These are phyloP conservation scores for Icerya purchasi DNA, from an alignment of 2,888 invertebrate species.

Conservation along the genomic window DNA sequence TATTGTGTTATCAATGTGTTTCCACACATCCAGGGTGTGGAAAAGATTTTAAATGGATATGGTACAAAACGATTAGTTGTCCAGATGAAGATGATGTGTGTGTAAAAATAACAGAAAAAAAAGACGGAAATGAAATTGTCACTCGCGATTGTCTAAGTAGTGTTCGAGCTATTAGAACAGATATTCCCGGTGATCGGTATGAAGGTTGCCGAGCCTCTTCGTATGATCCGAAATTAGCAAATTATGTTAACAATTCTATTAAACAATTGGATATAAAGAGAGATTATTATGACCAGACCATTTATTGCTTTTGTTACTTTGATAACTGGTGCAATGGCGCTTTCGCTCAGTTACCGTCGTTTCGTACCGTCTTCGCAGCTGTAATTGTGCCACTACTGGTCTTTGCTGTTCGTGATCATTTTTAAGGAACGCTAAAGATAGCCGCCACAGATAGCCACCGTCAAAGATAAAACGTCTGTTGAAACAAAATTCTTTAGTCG, in stretches of 20 bases:
- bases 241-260: conserved; percentile 72
- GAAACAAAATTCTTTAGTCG: too few species aligned
- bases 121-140: conserved; percentile 57
- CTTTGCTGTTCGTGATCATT: too few species aligned
- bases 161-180: conserved; percentile 50
- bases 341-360: too few species aligned
- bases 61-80: conserved; percentile 57
- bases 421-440: too few species aligned
- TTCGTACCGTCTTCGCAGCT: too few species aligned
- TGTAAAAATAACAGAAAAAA: conserved; percentile 66
- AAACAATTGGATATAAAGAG: conserved; percentile 64
- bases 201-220: conserved; percentile 72
- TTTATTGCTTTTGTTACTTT: conserved; percentile 77
- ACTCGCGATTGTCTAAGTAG: conserved; percentile 70
- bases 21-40: conserved; percentile 76
- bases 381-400: too few species aligned
- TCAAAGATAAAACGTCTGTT: too few species aligned
- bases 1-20: conserved; percentile 78
- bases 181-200: conserved; percentile 76
- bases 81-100: conserved; percentile 68
- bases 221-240: conserved; percentile 50
- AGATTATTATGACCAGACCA: conserved; percentile 55
- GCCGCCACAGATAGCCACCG: too few species aligned
- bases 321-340: conserved; percentile 28
- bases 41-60: conserved; percentile 60